Evolutionary conservation across 2,888 invertebrate genomes (phyloP), one percentile per base, ranked within the genome.

Genomic region (Parnassius mnemosyne): DNA sequence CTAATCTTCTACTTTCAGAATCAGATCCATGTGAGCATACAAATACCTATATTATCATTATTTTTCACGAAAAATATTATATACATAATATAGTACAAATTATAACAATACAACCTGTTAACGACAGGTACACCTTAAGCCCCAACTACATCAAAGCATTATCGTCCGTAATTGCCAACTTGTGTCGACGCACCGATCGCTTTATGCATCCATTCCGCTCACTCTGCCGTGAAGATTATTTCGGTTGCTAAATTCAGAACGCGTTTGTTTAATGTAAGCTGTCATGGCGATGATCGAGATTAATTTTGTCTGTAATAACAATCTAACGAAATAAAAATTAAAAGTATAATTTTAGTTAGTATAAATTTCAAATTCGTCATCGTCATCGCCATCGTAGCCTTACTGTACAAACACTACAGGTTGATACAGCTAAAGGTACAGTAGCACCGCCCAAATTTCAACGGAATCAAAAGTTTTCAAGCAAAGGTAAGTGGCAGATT

Each of bases 111-210:
- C 50, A 53, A 49, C 57, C 53, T 62, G 57, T 58, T 53, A 53
- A 57, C 61, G 47, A 54, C 34, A 34, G 34, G 34, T 63, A 57
- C 66, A 80, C 79, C 77, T 81, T 84, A 83, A 83, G 80, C 80
- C 74, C 65, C 61, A 71, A 69, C 73, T 71, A 75, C 75, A 72
- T 64, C 67, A 68, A 71, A 74, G 69, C 70, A 68, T 70, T 73
- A 79, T 73, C 76, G 79, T 77, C 72, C 69, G 77, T 86, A 86
- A 87, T 88, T 86, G 87, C 80, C 77, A 84, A 87, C 84, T 87
- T 87, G 84, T 87, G 87, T 88, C 81, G 75, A 72, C 72, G 77
- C 72, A 74, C 77, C 80, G 77, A 85, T 84, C 83, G 79, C 77
- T 83, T 84, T 79, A 80, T 79, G 87, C 83, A 86, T 81, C 80